A percentile compares a stretch with the other conserved stretches of the same genome.
Evolutionary conservation across 2,113 vertebrate genomes (phyloP).

Genomic region (Puffinus mauretanicus): DNA sequence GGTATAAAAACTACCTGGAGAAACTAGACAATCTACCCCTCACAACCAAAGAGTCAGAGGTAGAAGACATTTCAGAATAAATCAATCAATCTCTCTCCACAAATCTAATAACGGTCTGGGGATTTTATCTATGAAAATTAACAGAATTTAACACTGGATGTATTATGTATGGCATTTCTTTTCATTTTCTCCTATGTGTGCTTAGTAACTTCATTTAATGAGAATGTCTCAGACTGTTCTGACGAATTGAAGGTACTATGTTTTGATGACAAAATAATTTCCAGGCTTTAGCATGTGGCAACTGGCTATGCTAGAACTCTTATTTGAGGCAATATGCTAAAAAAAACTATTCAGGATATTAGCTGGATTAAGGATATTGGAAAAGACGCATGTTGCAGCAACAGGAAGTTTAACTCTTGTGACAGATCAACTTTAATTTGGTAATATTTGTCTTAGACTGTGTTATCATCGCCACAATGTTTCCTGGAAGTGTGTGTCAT

Average conservation of each 20-base stretch:
- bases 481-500: neutral
- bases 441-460: neutral
- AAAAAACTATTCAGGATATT: neutral
- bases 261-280: neutral
- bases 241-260: neutral
- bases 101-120: neutral
- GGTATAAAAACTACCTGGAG: neutral
- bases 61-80: neutral
- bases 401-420: neutral
- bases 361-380: neutral
- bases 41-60: neutral
- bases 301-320: neutral
- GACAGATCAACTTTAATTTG: neutral
- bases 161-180: neutral
- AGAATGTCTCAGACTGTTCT: neutral
- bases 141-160: neutral
- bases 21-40: neutral
- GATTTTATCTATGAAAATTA: neutral
- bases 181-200: neutral
- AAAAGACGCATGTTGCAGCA: neutral
- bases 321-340: neutral
- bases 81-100: neutral
- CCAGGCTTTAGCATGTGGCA: neutral
- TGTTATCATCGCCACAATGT: neutral
- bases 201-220: neutral